Percentiles rank a stretch among this genome's conserved stretches.
Conservation (phyloP, 2,797 vertebrate species). For the Psittacula echo region DNA sequence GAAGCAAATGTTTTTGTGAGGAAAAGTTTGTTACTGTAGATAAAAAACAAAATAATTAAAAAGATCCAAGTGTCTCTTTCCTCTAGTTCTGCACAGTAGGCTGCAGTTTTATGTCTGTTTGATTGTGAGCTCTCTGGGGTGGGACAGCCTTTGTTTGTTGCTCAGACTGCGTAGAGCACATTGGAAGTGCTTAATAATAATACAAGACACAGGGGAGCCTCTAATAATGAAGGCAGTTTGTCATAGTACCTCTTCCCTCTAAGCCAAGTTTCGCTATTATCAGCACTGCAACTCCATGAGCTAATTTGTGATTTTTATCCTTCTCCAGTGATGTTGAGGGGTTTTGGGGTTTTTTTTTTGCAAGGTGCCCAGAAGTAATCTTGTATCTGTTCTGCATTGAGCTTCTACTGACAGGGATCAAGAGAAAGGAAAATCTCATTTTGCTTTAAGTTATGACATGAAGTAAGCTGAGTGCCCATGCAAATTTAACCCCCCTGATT, state of each 20-base stretch:
- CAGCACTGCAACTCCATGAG: slow-evolving; percentile 32
- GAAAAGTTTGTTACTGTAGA: slow-evolving; percentile 59
- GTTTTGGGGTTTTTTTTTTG: neutral
- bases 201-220: slow-evolving; percentile 54
- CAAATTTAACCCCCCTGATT: neutral
- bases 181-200: slow-evolving; percentile 67
- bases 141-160: slow-evolving; percentile 65
- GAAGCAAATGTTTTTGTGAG: slow-evolving; percentile 34
- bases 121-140: slow-evolving; percentile 60
- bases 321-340: neutral
- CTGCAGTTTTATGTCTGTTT: slow-evolving; percentile 51
- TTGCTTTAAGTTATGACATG: neutral
- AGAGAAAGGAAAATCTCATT: neutral
- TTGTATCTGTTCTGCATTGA: neutral
- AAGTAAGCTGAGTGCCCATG: neutral
- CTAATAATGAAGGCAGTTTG: slow-evolving; percentile 73
- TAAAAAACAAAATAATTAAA: slow-evolving; percentile 64
- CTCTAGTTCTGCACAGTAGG: slow-evolving; percentile 53
- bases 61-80: slow-evolving; percentile 36
- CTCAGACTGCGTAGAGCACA: neutral
- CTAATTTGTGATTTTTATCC: slow-evolving; percentile 46
- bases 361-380: neutral
- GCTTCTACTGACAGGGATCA: neutral
- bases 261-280: slow-evolving; percentile 27
- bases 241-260: slow-evolving; percentile 51